These are phyloP conservation scores for Pseudonaja textilis DNA, from an alignment of 2,113 vertebrate genomes.

Conservation along the genomic window DNA sequence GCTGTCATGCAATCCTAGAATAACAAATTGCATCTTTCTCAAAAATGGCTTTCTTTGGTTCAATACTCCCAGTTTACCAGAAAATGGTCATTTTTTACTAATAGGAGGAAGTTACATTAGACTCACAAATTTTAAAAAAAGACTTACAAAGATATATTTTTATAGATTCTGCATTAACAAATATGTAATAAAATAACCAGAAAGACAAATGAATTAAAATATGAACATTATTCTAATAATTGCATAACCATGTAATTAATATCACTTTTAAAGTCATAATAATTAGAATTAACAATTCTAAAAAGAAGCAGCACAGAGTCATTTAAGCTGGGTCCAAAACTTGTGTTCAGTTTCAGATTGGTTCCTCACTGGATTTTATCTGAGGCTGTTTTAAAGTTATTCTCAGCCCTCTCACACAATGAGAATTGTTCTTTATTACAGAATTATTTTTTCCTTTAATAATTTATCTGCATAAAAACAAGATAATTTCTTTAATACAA, in stretches of 20 bases:
- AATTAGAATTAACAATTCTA: conserved; percentile 64
- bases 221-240: background rate
- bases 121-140: conserved; percentile 68
- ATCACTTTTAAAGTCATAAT: conserved; percentile 34
- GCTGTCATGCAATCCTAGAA: conserved; percentile 23
- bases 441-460: conserved; percentile 69
- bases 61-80: conserved; percentile 49
- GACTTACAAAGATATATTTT: conserved; percentile 69
- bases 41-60: conserved; percentile 30
- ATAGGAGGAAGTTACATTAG: conserved; percentile 68
- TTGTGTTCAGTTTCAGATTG: conserved; percentile 70
- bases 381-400: conserved; percentile 73
- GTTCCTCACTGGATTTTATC: conserved; percentile 75
- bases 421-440: conserved; percentile 65
- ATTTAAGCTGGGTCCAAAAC: conserved; percentile 74
- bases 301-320: conserved; percentile 60
- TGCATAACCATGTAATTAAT: background rate
- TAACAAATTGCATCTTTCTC: conserved; percentile 32
- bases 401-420: conserved; percentile 69
- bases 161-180: conserved; percentile 72
- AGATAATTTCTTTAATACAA: conserved; percentile 41
- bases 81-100: conserved; percentile 61
- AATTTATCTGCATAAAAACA: conserved; percentile 55
- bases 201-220: conserved; percentile 59
- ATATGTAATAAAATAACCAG: conserved; percentile 57